phyloP scores from a whole-genome alignment of 2,888 invertebrate species.

The Drosophila tanythrix region DNA sequence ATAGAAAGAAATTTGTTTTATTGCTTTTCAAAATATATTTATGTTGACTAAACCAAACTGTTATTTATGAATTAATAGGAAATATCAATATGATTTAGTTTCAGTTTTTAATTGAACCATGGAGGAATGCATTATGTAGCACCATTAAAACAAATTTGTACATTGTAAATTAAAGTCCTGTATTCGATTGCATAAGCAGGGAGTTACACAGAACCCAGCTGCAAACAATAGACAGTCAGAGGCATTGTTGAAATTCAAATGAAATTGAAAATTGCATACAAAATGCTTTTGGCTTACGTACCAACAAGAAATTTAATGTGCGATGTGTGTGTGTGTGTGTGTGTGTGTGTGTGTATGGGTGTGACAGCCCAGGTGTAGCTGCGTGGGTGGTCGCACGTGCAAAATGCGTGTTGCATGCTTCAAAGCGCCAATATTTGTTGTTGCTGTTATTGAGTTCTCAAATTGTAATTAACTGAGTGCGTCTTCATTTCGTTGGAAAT shows the following conservation, averaged over 20 bases:
- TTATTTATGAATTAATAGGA: neutral
- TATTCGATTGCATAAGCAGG: neutral
- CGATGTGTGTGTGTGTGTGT: neutral
- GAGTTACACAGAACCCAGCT: neutral
- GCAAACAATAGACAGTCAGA: neutral
- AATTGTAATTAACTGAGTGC: neutral
- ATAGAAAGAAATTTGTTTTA: neutral
- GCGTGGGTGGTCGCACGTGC: neutral
- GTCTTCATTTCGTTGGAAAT: neutral
- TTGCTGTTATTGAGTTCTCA: too few species aligned
- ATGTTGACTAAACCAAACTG: neutral
- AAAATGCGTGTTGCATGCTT: slow-evolving; percentile 7
- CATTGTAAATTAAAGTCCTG: neutral
- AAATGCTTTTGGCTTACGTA: neutral
- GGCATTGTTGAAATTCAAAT: neutral
- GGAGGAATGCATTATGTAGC: neutral
- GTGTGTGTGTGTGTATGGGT: slow-evolving; percentile 4
- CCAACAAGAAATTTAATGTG: neutral
- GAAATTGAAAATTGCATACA: slow-evolving; percentile 5
- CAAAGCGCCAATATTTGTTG: neutral
- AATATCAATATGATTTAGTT: neutral
- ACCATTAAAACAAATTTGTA: neutral
- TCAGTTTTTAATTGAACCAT: neutral
- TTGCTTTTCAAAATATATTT: neutral
- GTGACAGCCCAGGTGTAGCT: neutral